Base-by-base conservation (phyloP, 2,113 vertebrate species). In the Leucosticte australis region DNA sequence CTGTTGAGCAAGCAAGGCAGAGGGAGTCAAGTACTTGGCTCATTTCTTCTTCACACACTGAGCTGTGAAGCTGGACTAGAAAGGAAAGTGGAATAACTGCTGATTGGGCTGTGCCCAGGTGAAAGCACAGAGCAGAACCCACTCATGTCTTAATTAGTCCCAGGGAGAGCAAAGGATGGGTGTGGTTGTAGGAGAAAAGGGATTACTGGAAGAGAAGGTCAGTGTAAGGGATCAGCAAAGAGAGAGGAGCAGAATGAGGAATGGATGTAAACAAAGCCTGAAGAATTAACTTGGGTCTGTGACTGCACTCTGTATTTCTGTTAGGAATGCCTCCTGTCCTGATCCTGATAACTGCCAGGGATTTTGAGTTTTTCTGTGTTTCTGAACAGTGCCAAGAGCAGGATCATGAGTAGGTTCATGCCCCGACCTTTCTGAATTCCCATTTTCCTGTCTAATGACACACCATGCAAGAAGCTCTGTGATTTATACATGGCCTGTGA, bases 341-440 rank as follows among this genome's bases (percentile, higher is more conserved):
- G 49, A 49, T 73, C 49, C 41, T 85, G n/a, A 8, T 39, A 90
- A 76, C 57, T 96, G 52, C 0, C 11, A 95, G 78, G 78, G 53
- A 33, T 89, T 97, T 75, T 2, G 28, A 73, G n/a, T 42, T 89
- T 94, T 86, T 28, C 67, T 31, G 20, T 65, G 47, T 73, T 28
- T 85, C 67, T 86, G 78, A 87, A 30, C 49, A 74, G 46, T 74
- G 87, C 90, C 71, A 55, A 37, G 75, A 81, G 88, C 76, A 60
- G 83, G 76, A 83, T 87, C 88, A 35, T 13, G 35, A 83, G 69
- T 11, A 57, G 24, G 76, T 88, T 87, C 14, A 0, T 87, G 76
- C 44, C 76, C 76, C 49, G 87, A 95, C 76, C 92, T 96, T 92
- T 90, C 57, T 27, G 60, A 92, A 87, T 92, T 92, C 65, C 56